These are phyloP conservation scores for Shargacucullia verbasci DNA, from an alignment of 2,888 invertebrate species.

Conservation along the genomic window DNA sequence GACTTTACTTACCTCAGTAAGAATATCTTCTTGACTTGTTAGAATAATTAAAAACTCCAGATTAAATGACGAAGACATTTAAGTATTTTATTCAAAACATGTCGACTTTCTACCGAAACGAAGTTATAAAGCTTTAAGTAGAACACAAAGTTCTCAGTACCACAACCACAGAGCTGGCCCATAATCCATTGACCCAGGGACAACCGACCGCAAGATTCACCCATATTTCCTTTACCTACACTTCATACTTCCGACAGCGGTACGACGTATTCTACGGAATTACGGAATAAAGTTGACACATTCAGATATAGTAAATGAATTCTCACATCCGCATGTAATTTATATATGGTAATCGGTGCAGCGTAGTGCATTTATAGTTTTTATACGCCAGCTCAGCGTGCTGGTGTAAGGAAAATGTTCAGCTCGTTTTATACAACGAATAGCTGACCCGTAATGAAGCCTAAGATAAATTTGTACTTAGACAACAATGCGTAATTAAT, in stretches of 20 bases:
- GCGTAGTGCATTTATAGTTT: neutral
- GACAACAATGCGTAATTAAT: too few species aligned
- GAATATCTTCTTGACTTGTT: too few species aligned
- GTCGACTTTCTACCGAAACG: neutral
- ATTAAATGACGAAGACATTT: too few species aligned
- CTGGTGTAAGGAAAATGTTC: too few species aligned
- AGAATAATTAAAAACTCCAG: too few species aligned
- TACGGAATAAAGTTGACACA: conserved; percentile 3
- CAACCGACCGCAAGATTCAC: conserved; percentile 36
- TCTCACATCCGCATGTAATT: too few species aligned
- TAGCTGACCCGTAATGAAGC: too few species aligned
- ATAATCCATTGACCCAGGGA: conserved; percentile 19
- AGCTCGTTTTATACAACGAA: too few species aligned
- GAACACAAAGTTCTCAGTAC: conserved; percentile 23
- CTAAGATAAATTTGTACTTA: too few species aligned
- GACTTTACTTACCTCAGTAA: too few species aligned
- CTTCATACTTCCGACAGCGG: conserved; percentile 20
- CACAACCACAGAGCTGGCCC: conserved; percentile 20
- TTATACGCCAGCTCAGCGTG: too few species aligned
- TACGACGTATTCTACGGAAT: neutral
- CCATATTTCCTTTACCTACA: conserved; percentile 35
- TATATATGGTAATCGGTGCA: too few species aligned
- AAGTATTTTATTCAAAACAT: neutral
- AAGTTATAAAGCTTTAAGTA: conserved; percentile 2
- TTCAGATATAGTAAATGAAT: neutral